Percentiles rank a stretch among this genome's conserved stretches.
These are phyloP conservation scores for Thymallus thymallus DNA, from an alignment of 2,113 vertebrate species.

Conservation along the genomic window DNA sequence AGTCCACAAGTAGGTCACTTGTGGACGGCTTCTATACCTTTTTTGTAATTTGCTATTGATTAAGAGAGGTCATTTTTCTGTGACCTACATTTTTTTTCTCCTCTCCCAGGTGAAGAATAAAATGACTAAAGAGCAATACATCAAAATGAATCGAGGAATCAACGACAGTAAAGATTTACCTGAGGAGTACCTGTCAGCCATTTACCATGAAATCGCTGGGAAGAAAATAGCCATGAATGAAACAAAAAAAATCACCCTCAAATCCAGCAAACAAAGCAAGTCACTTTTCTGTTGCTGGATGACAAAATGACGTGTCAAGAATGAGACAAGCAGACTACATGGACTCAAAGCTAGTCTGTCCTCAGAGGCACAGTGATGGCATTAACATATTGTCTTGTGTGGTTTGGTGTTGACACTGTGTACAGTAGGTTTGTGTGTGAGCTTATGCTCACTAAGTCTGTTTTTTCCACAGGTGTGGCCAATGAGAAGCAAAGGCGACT, in stretches of 20 bases:
- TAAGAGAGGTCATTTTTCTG: neutral
- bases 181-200: slow-evolving; percentile 87
- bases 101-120: slow-evolving; percentile 85
- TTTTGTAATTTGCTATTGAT: too few relatives aligned
- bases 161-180: slow-evolving; percentile 91
- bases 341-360: too few relatives aligned
- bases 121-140: slow-evolving; percentile 91
- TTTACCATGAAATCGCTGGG: slow-evolving; percentile 89
- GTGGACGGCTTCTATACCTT: neutral
- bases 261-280: slow-evolving; percentile 88
- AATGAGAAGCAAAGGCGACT: slow-evolving; percentile 88
- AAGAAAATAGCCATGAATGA: slow-evolving; percentile 92
- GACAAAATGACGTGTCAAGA: too few relatives aligned
- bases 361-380: too few relatives aligned
- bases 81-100: neutral
- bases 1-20: slow-evolving; percentile 82
- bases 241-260: slow-evolving; percentile 85
- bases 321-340: too few relatives aligned
- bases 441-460: neutral
- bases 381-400: too few relatives aligned
- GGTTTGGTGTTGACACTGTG: too few relatives aligned
- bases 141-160: slow-evolving; percentile 90
- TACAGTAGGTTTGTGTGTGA: neutral
- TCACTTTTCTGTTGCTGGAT: slow-evolving; percentile 8
- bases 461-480: slow-evolving; percentile 78